Conservation (phyloP, 2,797 vertebrate species). For the Neomorphus geoffroyi region DNA sequence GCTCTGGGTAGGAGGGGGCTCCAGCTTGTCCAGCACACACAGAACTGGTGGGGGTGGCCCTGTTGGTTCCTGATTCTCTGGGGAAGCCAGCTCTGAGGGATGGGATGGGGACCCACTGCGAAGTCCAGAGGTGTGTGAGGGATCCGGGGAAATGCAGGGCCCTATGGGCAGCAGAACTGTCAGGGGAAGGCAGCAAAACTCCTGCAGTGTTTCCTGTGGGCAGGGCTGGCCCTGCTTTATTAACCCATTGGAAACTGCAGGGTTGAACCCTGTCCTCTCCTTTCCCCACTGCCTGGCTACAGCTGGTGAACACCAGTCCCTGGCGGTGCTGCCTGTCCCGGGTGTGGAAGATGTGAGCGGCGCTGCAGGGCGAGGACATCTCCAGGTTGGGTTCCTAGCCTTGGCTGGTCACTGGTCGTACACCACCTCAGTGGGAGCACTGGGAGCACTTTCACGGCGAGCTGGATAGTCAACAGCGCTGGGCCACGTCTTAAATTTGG, state of each 20-base stretch:
- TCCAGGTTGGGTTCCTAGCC: neutral
- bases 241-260: neutral
- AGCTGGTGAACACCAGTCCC: neutral
- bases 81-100: neutral
- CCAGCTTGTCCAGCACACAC: neutral
- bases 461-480: neutral
- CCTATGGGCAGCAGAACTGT: neutral
- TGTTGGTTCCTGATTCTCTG: accelerated
- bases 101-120: neutral
- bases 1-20: neutral
- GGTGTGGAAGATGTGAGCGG: neutral
- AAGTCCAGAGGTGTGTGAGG: neutral
- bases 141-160: neutral
- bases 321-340: neutral
- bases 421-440: neutral
- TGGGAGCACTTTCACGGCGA: neutral
- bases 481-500: neutral
- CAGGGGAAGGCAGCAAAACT: neutral
- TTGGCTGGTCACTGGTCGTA: neutral
- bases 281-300: too few relatives aligned
- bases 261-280: neutral
- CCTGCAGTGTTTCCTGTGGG: neutral
- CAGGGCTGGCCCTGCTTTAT: neutral
- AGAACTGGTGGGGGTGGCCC: neutral
- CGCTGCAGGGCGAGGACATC: neutral